Evolutionary conservation across 2,888 invertebrate genomes (phyloP).

Genomic region (Syrphus vitripennis): DNA sequence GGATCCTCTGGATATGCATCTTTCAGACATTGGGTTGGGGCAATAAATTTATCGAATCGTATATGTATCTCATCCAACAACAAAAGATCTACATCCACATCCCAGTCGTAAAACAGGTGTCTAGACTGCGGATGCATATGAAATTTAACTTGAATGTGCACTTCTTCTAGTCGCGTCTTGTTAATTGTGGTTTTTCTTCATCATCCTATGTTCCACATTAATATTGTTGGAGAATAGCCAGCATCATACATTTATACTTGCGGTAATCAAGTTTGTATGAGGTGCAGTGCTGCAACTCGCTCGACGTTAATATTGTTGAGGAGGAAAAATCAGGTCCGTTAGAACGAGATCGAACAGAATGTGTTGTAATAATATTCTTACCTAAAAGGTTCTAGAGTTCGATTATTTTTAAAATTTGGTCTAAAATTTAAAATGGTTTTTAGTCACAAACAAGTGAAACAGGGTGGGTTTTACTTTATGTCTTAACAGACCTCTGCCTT

Average conservation of each 20-base stretch:
- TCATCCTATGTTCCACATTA: conserved; percentile 57
- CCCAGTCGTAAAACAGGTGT: conserved; percentile 63
- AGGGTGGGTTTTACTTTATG: too few relatives aligned
- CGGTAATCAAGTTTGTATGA: conserved; percentile 13
- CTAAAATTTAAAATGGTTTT: too few relatives aligned
- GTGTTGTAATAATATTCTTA: too few relatives aligned
- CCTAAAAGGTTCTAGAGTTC: too few relatives aligned
- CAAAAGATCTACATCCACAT: neutral
- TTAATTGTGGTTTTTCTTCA: conserved; percentile 47
- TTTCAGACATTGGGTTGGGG: conserved; percentile 39
- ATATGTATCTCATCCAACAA: conserved; percentile 48
- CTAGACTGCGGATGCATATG: conserved; percentile 67
- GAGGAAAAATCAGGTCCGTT: neutral
- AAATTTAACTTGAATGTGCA: conserved; percentile 50
- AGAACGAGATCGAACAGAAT: too few relatives aligned
- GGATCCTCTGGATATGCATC: conserved; percentile 19
- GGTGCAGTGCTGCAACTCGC: neutral
- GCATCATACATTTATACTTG: neutral
- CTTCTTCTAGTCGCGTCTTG: conserved; percentile 38
- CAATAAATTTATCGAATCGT: conserved; percentile 53
- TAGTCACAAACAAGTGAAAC: too few relatives aligned
- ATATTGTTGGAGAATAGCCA: conserved; percentile 14
- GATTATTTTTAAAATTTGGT: too few relatives aligned
- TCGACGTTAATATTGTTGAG: neutral
- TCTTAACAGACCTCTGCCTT: too few relatives aligned